Evolutionary conservation across 2,888 invertebrate genomes (phyloP).

Genomic region (Polietes domitor): DNA sequence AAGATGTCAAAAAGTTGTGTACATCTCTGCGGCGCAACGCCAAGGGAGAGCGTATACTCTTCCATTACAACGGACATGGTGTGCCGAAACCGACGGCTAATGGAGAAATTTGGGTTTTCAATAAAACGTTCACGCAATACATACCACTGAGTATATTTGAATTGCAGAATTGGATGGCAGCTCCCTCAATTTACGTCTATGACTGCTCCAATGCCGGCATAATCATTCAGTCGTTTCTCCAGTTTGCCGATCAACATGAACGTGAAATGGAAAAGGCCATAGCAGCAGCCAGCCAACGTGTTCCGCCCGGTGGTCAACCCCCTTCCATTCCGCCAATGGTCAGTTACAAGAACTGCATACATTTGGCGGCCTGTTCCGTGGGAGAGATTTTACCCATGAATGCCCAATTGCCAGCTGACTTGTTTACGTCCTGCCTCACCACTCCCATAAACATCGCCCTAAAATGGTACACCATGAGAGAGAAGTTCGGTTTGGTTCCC

Average conservation of each 20-base stretch:
- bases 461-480: slow-evolving; percentile 95
- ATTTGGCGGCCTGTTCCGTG: slow-evolving; percentile 97
- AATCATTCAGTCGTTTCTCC: slow-evolving; percentile 94
- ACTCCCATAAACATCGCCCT: slow-evolving; percentile 98
- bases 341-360: slow-evolving; percentile 94
- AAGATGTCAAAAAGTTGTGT: slow-evolving; percentile 98
- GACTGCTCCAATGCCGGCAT: slow-evolving; percentile 99
- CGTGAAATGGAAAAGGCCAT: slow-evolving; percentile 85
- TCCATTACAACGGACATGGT: slow-evolving; percentile 99
- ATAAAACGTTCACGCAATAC: slow-evolving; percentile 99
- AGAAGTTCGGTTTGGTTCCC: slow-evolving; percentile 90
- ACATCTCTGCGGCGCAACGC: slow-evolving; percentile 96
- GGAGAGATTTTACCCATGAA: slow-evolving; percentile 97
- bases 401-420: slow-evolving; percentile 97
- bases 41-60: slow-evolving; percentile 98
- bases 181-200: slow-evolving; percentile 99
- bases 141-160: slow-evolving; percentile 99
- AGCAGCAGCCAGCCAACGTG: slow-evolving; percentile 57
- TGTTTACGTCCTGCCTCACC: slow-evolving; percentile 98
- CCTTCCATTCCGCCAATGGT: slow-evolving; percentile 68
- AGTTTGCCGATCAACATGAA: slow-evolving; percentile 95
- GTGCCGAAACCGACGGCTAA: slow-evolving; percentile 98
- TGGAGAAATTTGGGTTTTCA: slow-evolving; percentile 99
- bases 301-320: slow-evolving; percentile 52
- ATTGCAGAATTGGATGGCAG: slow-evolving; percentile 99